phyloP scores from a whole-genome alignment of 2,113 vertebrate genomes.

The Callocephalon fimbriatum region DNA sequence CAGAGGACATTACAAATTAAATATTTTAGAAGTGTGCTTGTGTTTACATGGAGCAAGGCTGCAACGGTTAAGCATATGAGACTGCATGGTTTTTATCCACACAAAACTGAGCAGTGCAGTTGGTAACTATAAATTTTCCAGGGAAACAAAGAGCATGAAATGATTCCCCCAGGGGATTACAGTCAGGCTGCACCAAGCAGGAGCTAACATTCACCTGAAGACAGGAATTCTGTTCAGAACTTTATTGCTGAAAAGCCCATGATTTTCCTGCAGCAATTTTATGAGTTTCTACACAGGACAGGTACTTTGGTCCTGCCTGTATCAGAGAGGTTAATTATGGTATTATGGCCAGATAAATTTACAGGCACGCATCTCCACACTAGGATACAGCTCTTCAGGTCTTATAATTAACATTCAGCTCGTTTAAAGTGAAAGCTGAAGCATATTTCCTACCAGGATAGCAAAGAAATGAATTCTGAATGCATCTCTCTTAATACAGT shows the following conservation, averaged over 20 bases:
- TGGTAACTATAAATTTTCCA: constrained; percentile 28
- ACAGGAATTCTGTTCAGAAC: constrained; percentile 18
- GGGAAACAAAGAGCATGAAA: background rate
- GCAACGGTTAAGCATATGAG: constrained; percentile 43
- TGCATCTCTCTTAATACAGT: background rate
- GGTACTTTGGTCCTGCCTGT: background rate
- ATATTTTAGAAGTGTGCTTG: constrained; percentile 52
- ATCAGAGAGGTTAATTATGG: background rate
- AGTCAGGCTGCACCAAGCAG: background rate
- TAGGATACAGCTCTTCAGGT: background rate
- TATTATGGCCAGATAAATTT: background rate
- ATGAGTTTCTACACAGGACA: background rate
- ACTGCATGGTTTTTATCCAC: constrained; percentile 42
- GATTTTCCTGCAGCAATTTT: background rate
- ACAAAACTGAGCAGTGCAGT: background rate
- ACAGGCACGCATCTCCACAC: fast-evolving
- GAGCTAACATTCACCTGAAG: constrained; percentile 35
- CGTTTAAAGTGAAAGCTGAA: background rate
- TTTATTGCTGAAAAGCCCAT: background rate
- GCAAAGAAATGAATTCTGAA: background rate
- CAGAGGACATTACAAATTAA: constrained; percentile 57
- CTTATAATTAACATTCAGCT: background rate
- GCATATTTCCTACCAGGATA: background rate
- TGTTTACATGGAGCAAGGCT: constrained; percentile 49
- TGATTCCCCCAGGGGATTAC: background rate